Evolutionary conservation across 1,140 invertebrate species (phyloP).

Genomic region (Lutraria rhynchaena): DNA sequence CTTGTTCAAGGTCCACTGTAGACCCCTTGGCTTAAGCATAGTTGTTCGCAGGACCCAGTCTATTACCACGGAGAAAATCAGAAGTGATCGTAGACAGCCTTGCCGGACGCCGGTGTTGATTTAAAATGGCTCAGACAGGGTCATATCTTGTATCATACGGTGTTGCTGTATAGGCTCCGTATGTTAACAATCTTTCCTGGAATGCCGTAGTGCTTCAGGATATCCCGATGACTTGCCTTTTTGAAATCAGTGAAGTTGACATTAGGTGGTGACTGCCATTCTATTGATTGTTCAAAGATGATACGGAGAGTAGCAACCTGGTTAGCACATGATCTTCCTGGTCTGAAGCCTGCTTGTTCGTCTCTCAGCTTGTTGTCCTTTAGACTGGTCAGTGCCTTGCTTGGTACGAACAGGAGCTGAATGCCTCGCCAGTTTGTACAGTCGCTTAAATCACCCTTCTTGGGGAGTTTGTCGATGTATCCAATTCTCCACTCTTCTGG

Average conservation of each 20-base stretch:
- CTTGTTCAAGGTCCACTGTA: conserved; percentile 46
- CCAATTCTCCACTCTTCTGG: conserved; percentile 64
- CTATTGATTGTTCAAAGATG: no score
- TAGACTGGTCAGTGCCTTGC: conserved; percentile 61
- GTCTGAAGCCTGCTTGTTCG: no score
- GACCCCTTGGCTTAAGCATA: conserved; percentile 7
- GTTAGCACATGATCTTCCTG: no score
- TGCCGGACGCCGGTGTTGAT: conserved; percentile 56
- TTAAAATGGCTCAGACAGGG: conserved; percentile 43
- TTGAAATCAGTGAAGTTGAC: no score
- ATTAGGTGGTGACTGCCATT: no score
- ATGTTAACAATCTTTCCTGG: no score
- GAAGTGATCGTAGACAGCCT: conserved; percentile 50
- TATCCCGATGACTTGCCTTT: no score
- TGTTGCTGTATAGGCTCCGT: conserved; percentile 59
- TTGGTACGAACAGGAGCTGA: conserved; percentile 61
- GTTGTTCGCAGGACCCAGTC: conserved; percentile 32
- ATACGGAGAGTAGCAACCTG: no score
- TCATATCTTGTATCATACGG: conserved; percentile 48
- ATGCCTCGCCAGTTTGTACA: conserved; percentile 69
- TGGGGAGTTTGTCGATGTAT: conserved; percentile 62
- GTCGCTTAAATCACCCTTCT: conserved; percentile 67
- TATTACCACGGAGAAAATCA: conserved; percentile 52
- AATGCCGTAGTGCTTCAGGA: no score
- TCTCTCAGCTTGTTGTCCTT: no score